These are phyloP conservation scores for Hipparchia semele DNA, from an alignment of 2,888 invertebrate genomes.

Conservation along the genomic window DNA sequence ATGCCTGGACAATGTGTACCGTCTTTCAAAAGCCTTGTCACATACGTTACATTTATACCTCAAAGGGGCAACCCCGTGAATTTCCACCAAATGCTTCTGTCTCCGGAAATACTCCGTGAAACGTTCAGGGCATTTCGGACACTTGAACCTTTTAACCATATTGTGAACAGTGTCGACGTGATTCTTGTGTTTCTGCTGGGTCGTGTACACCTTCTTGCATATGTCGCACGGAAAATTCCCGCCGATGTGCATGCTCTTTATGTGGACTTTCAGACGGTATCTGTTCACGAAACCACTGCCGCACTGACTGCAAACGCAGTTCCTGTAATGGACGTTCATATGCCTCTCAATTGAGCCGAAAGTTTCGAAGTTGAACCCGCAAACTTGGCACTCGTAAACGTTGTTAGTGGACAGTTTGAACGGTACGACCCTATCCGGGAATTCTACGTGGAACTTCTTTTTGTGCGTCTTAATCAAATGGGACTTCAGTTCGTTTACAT, in stretches of 20 bases:
- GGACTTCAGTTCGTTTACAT: constrained; percentile 57
- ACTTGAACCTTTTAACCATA: constrained; percentile 62
- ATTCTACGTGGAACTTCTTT: constrained; percentile 57
- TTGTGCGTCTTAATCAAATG: constrained; percentile 61
- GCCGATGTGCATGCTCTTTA: constrained; percentile 60
- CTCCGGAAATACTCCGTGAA: constrained; percentile 67
- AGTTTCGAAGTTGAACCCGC: constrained; percentile 65
- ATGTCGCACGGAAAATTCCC: constrained; percentile 60
- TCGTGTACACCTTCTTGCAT: constrained; percentile 62
- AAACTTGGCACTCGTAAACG: constrained; percentile 63
- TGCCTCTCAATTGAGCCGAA: constrained; percentile 71
- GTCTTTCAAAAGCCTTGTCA: constrained; percentile 50
- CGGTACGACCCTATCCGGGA: constrained; percentile 64
- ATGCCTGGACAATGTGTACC: constrained; percentile 59
- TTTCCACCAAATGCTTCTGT: constrained; percentile 66
- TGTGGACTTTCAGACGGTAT: constrained; percentile 65
- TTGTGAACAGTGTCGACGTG: constrained; percentile 65
- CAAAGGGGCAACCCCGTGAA: constrained; percentile 60
- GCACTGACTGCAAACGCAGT: constrained; percentile 68
- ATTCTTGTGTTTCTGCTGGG: constrained; percentile 62
- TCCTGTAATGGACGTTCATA: constrained; percentile 72
- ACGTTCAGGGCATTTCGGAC: constrained; percentile 63
- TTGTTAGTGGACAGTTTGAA: constrained; percentile 57
- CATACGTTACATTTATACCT: constrained; percentile 67
- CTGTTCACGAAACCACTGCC: constrained; percentile 69